Base-by-base conservation (phyloP, 1,140 invertebrate genomes). In the Chrysoperla carnea region DNA sequence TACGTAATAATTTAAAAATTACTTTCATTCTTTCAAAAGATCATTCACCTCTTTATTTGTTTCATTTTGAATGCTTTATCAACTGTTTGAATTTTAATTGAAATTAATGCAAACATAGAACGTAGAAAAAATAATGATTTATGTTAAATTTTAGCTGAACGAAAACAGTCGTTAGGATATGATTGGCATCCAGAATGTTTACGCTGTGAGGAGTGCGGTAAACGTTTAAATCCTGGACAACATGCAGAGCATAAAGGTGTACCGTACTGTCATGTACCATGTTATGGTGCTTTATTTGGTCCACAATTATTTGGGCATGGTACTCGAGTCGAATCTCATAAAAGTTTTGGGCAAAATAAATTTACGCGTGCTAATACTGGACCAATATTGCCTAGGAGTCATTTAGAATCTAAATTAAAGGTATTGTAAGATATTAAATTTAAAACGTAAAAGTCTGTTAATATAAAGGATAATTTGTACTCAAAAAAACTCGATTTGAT, bases 101-200 rank as follows among this genome's bases (percentile, higher is more conserved):
- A 23, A 23, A 23, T 23, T 23, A 23, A 2, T 5, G 2, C 17
- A 23, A 23, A 3, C 5, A 3, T 23, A 23, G 17, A 23, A 23
- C 17, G 17, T 23, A 23, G 2, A 5, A 5, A 3, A 23, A 3
- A 5, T 23, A 23, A 23, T 23, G 17, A 23, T 23, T 23, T 23
- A 23, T 46, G 41, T 47, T 51, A 50, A 48, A 51, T 66, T 72
- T 53, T 55, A 91, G 88, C 87, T 55, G 88, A 92, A 68, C 73
- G 87, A 51, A 88, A 88, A 63, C 82, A 88, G 55, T 91, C 87
- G 5, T 59, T 92, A 37, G 88, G 88, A 14, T 90, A 89, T 57
- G 87, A 92, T 57, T 93, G 88, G 87, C 88, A 92, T 72, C 80
- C 85, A 37, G 81, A 86, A 58, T 92, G 88, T 67, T 69, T 93